These are phyloP conservation scores for Lanistes nyassanus DNA, from an alignment of 1,140 invertebrate species.

Conservation along the genomic window DNA sequence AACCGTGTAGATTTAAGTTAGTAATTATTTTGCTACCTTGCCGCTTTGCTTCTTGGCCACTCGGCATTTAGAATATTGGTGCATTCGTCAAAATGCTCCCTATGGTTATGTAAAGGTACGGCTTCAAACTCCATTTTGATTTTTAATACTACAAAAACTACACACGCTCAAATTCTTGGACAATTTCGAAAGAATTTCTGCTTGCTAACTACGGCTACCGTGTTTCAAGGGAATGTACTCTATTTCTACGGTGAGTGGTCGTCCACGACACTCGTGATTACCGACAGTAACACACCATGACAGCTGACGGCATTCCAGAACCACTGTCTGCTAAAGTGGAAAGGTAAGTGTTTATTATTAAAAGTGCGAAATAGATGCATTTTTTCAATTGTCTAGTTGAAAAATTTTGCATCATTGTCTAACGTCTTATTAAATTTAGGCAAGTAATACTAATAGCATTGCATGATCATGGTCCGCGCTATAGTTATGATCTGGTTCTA, in stretches of 20 bases:
- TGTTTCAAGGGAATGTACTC: neutral
- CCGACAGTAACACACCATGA: neutral
- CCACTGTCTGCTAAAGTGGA: constrained; percentile 35
- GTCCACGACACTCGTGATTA: neutral
- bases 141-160: too few relatives aligned
- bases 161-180: too few relatives aligned
- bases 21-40: constrained; percentile 42
- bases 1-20: neutral
- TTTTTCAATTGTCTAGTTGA: neutral
- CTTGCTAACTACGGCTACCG: neutral
- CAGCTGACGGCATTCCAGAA: neutral
- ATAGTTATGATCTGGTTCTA: too few relatives aligned
- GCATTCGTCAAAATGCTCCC: constrained; percentile 44
- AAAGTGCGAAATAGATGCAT: neutral
- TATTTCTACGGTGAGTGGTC: neutral
- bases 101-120: constrained; percentile 49
- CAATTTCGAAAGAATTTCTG: neutral
- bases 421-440: neutral
- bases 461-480: neutral
- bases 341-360: constrained; percentile 19
- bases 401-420: neutral
- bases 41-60: constrained; percentile 57
- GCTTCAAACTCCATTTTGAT: constrained; percentile 24
- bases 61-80: constrained; percentile 55
- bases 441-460: neutral